phyloP scores from a whole-genome alignment of 2,797 vertebrate genomes.

The Enteromius argenteus region DNA sequence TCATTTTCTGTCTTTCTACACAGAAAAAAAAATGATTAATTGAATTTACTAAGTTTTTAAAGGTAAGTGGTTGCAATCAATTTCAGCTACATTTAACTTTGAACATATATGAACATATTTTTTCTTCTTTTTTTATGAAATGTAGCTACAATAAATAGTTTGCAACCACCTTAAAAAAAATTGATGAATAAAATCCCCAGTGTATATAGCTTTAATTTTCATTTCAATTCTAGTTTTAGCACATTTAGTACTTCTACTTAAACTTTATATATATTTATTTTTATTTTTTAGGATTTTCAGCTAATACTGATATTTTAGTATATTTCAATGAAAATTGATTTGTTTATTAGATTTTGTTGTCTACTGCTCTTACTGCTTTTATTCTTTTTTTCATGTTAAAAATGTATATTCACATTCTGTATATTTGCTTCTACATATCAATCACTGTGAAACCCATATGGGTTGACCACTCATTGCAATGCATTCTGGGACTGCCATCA shows the following conservation, averaged over 20 bases:
- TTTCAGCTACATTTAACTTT: too few relatives aligned
- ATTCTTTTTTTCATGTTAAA: background rate
- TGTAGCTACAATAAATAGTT: too few relatives aligned
- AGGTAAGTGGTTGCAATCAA: too few relatives aligned
- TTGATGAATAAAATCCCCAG: too few relatives aligned
- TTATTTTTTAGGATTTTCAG: background rate
- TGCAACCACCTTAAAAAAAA: too few relatives aligned
- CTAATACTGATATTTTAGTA: background rate
- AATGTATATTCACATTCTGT: background rate
- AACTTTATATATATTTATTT: background rate
- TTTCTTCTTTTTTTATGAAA: too few relatives aligned
- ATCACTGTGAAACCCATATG: background rate
- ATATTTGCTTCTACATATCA: background rate
- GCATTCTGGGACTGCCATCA: slow-evolving; percentile 6
- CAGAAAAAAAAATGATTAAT: too few relatives aligned
- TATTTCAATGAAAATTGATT: background rate
- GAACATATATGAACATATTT: too few relatives aligned
- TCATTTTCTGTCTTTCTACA: background rate
- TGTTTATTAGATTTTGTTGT: background rate
- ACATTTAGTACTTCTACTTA: background rate
- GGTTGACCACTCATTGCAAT: background rate
- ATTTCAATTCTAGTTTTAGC: background rate
- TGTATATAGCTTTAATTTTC: background rate
- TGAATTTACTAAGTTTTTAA: too few relatives aligned
- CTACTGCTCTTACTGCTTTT: background rate